Evolutionary conservation across 1,140 invertebrate genomes (phyloP), one percentile per base, ranked within the genome.

Genomic region (Aphaenogaster floridana): DNA sequence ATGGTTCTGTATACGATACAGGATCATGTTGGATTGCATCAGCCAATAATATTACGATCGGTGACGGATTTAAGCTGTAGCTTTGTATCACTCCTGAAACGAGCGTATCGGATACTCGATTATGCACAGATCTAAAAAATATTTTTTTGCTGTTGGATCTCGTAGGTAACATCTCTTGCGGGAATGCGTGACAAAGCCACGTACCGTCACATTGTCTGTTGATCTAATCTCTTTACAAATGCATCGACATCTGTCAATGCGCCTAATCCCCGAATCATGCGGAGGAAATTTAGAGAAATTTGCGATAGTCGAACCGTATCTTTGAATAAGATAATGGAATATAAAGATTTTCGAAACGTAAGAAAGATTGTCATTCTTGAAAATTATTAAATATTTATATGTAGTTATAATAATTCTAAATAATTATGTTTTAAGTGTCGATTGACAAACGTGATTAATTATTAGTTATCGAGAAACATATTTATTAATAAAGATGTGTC

Each of bases 191-290:
- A 36, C 17, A 61, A 83, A 83, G 28, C 39, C 11, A 21, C n/a
- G 21, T 69, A 4, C 15, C 28, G 28, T 42, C 21, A 28, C 28
- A 8, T 80, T 42, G 52, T 15, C 9, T 39, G 0, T 59, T 59
- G 34, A 57, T 48, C 6, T 83, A 61, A 83, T 74, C 21, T 59
- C 54, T 74, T 74, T 61, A 61, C 15, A 57, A 83, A 61, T 61
- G 28, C 21, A 15, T 79, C 17, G 21, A 2, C 7, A 34, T 36
- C 34, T 59, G 0, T 57, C 66, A n/a, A 59, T 5, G 34, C 5
- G 2, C 4, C 13, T 61, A 48, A 83, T 83, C 3, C 0, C 4
- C n/a, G 21, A 69, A 59, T 74, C 50, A 64, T 36, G 28, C 17
- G 61, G 1, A 21, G 21, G 21, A 21, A 21, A 21, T 79, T 28